Base-by-base conservation (phyloP, 2,113 vertebrate genomes). In the Atherinomorus stipes region DNA sequence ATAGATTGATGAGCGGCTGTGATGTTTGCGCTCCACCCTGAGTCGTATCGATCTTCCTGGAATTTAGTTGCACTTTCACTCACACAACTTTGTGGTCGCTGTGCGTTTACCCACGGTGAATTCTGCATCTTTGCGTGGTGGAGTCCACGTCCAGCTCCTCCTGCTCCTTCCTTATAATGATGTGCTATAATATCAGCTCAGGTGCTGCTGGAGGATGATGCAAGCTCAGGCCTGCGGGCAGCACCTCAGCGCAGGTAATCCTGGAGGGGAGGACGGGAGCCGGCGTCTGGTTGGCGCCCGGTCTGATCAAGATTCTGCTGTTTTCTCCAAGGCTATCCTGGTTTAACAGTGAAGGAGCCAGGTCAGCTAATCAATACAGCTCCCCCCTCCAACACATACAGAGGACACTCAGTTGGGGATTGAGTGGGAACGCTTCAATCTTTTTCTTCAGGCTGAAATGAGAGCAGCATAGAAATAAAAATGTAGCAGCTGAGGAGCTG, bases 1-100 rank as follows among this genome's bases (percentile, higher is more conserved):
- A 87, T 80, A 45, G 88, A 90, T 81, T 91, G 82, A 91, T 83
- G 87, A 88, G 85, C 79, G 83, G 64, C 65, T 64, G 81, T 7
- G 22, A 75, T 89, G 83, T 86, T 89, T 86, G 85, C 80, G 79
- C 82, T 76, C 78, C 69, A 25, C 69, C 71, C 81, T 71, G 81
- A 86, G 53, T 83, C 80, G 84, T 90, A 93, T 92, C 81, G 90
- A 92, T 92, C 83, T 84, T 64, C 15, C 57, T 54, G 74, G 71
- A 78, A 73, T 34, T 63, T 69, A 62, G 62, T 59, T 66, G 11
- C 71, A 7, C 59, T 15, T 69, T 57, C 53, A 37, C 45, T 71
- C 50, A 21, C 64, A 64, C 31, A 53, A 12, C 37, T 66, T 31
- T 18, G 45, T 50, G 25, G 79, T 28, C 42, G 70, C 64, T 84